A percentile compares a stretch with the other conserved stretches of the same genome.
Conservation (phyloP, 2,113 vertebrate species). For the Cygnus atratus region DNA sequence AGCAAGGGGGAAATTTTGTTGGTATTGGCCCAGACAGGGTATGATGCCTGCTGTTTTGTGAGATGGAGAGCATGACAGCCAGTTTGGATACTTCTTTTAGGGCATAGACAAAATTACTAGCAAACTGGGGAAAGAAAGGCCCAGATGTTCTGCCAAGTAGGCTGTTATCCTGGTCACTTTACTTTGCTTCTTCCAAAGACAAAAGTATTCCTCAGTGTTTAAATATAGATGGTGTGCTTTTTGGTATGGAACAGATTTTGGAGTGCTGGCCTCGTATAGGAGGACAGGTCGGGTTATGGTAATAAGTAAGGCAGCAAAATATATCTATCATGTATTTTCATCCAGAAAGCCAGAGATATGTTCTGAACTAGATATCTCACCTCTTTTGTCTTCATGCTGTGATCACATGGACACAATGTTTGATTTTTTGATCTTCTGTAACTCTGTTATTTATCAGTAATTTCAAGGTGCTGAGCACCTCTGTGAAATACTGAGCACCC, state of each 20-base stretch:
- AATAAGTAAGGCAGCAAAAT: neutral
- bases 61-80: fast-evolving
- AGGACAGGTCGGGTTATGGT: neutral
- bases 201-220: neutral
- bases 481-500: neutral
- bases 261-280: fast-evolving
- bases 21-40: fast-evolving
- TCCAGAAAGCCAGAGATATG: neutral
- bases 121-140: neutral
- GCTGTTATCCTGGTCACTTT: neutral
- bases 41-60: fast-evolving
- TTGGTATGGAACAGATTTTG: neutral
- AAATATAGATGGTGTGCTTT: fast-evolving
- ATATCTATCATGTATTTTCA: neutral
- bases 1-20: neutral
- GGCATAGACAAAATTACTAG: neutral
- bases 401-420: neutral
- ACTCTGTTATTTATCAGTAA: neutral
- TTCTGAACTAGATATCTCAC: neutral
- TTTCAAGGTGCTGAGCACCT: neutral
- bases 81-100: fast-evolving
- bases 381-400: neutral
- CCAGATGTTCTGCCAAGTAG: neutral
- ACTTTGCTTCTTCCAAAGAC: neutral
- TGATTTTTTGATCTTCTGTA: neutral